Conservation (phyloP, 2,113 vertebrate genomes). For the Lycocorax pyrrhopterus region DNA sequence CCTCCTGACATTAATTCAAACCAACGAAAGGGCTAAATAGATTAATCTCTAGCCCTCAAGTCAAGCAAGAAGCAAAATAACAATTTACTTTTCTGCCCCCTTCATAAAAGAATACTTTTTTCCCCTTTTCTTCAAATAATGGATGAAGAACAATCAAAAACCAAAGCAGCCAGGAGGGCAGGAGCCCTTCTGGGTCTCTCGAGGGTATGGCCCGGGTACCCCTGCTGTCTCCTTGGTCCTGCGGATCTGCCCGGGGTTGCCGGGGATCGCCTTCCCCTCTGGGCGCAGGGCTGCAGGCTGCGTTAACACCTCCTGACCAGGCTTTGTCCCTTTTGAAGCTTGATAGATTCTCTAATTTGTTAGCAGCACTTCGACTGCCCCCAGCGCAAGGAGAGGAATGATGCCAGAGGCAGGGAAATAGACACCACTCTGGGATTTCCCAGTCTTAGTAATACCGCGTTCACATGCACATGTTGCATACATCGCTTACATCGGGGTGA, state of each 20-base stretch:
- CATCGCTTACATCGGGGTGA: neutral
- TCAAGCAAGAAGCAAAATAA: neutral
- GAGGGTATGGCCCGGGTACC: neutral
- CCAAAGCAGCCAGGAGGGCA: neutral
- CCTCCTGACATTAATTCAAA: constrained; percentile 4
- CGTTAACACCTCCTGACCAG: neutral
- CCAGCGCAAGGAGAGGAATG: neutral
- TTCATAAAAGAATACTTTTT: neutral
- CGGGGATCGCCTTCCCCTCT: neutral
- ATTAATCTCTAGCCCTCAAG: neutral
- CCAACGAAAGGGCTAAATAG: neutral
- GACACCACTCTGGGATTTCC: neutral
- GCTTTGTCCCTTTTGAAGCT: neutral
- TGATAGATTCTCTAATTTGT: neutral
- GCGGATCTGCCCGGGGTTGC: rapidly evolving
- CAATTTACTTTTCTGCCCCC: neutral
- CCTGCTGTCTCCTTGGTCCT: neutral
- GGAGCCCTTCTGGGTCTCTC: neutral
- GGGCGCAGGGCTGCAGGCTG: neutral
- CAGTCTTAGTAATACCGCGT: neutral
- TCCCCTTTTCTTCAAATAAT: neutral
- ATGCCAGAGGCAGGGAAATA: neutral
- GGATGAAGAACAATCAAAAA: neutral
- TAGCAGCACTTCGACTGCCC: neutral
- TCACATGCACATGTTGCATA: neutral